phyloP scores from a whole-genome alignment of 2,888 invertebrate genomes.

The Phymatocera aterrima region DNA sequence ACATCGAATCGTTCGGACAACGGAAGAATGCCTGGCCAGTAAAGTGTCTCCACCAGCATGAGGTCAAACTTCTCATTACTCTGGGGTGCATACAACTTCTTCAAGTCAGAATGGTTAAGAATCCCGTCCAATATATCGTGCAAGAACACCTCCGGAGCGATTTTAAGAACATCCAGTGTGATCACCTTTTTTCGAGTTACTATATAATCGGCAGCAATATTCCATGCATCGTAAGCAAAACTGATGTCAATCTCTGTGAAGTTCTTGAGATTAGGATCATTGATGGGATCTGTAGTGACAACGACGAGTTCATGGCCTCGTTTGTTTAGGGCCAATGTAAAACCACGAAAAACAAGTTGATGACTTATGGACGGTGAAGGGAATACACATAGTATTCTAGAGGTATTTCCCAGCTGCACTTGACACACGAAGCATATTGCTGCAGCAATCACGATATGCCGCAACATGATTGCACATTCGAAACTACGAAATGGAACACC shows the following conservation, averaged over 20 bases:
- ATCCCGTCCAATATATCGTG: neutral
- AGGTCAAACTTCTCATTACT: conserved; percentile 76
- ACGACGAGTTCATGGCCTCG: no score
- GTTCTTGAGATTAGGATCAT: conserved; percentile 68
- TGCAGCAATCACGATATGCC: neutral
- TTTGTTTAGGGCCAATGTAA: conserved; percentile 75
- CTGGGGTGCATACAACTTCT: conserved; percentile 10
- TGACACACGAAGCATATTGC: neutral
- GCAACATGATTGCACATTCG: neutral
- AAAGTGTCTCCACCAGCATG: conserved; percentile 77
- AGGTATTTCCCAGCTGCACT: conserved; percentile 48
- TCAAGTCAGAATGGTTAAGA: neutral
- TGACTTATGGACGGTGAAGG: conserved; percentile 75
- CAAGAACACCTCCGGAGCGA: neutral
- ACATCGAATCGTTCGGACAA: conserved; percentile 77
- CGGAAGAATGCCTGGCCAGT: conserved; percentile 74
- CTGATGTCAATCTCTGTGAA: conserved; percentile 72
- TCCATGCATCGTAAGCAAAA: conserved; percentile 54
- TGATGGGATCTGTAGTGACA: conserved; percentile 74
- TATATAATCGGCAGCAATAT: accelerated
- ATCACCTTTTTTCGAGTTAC: neutral
- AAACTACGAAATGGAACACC: neutral
- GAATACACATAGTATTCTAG: conserved; percentile 73
- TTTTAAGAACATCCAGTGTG: neutral
- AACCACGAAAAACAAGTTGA: conserved; percentile 73